A percentile compares a stretch with the other conserved stretches of the same genome.
Evolutionary conservation across 1,140 invertebrate genomes (phyloP).

Genomic region (Drosophila suzukii): DNA sequence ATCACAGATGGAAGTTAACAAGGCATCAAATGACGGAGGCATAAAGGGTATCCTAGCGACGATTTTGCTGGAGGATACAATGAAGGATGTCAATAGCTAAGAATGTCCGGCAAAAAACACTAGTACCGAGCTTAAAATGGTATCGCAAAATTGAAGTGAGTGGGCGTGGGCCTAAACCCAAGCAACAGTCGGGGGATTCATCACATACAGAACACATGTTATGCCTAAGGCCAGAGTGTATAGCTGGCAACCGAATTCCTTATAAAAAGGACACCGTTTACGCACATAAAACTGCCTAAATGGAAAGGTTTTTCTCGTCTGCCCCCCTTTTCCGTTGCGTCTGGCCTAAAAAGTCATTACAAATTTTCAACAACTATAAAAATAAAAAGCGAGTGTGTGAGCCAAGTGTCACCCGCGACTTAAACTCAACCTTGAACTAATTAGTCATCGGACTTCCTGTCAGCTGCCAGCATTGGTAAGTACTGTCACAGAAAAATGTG

Average conservation of each 20-base stretch:
- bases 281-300: conserved; percentile 35
- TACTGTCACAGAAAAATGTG: background rate
- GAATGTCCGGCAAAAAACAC: conserved; percentile 56
- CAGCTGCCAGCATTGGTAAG: background rate
- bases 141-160: conserved; percentile 40
- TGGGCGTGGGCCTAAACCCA: conserved; percentile 3
- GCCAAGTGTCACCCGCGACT: conserved; percentile 5
- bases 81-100: conserved; percentile 30
- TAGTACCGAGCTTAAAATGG: conserved; percentile 59
- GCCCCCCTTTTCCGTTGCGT: conserved; percentile 5
- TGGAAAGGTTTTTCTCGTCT: conserved; percentile 24
- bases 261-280: conserved; percentile 37
- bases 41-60: conserved; percentile 80
- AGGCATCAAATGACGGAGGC: conserved; percentile 74
- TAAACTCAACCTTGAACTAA: conserved; percentile 45
- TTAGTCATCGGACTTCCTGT: conserved; percentile 80
- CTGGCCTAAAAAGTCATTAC: conserved; percentile 51
- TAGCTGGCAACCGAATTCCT: conserved; percentile 3
- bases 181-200: background rate
- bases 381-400: conserved; percentile 54
- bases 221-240: conserved; percentile 17
- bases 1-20: conserved; percentile 72
- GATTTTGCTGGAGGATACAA: conserved; percentile 43
- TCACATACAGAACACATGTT: conserved; percentile 22
- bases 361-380: conserved; percentile 67